Conservation (phyloP, 1,140 invertebrate species). For the Hylaeus anthracinus region DNA sequence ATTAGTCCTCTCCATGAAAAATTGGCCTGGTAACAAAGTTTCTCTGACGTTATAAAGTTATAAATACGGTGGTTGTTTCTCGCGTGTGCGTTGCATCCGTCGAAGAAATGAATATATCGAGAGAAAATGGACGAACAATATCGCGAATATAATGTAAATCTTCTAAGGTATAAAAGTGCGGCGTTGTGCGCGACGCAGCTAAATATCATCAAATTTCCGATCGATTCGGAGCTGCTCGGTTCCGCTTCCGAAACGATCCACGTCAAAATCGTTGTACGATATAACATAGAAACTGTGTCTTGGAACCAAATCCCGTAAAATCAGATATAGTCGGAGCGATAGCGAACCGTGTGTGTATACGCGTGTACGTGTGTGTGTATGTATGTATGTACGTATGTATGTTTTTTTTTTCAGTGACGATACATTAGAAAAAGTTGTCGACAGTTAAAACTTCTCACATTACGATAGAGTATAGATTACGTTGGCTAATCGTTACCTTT, state of each 20-base stretch:
- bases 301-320: constrained; percentile 22
- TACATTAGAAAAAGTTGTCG: constrained; percentile 39
- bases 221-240: not conserved
- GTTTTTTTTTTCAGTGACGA: not conserved
- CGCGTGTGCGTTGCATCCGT: not conserved
- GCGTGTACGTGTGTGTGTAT: not conserved
- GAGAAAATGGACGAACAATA: not conserved
- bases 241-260: constrained; percentile 6
- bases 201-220: constrained; percentile 7
- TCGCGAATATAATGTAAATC: constrained; percentile 33
- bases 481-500: constrained; percentile 42
- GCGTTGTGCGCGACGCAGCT: constrained; percentile 56
- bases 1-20: not conserved
- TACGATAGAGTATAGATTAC: constrained; percentile 42
- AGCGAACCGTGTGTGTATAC: constrained; percentile 22
- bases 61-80: not conserved
- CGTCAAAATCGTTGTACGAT: constrained; percentile 33
- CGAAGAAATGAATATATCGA: not conserved
- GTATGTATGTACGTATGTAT: not conserved
- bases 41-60: not conserved
- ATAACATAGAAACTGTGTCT: constrained; percentile 21
- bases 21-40: not conserved
- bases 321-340: constrained; percentile 38
- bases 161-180: constrained; percentile 49
- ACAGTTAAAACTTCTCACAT: constrained; percentile 32